A percentile compares a stretch with the other conserved stretches of the same genome.
phyloP scores from a whole-genome alignment of 2,113 vertebrate genomes.

The Helogale parvula region DNA sequence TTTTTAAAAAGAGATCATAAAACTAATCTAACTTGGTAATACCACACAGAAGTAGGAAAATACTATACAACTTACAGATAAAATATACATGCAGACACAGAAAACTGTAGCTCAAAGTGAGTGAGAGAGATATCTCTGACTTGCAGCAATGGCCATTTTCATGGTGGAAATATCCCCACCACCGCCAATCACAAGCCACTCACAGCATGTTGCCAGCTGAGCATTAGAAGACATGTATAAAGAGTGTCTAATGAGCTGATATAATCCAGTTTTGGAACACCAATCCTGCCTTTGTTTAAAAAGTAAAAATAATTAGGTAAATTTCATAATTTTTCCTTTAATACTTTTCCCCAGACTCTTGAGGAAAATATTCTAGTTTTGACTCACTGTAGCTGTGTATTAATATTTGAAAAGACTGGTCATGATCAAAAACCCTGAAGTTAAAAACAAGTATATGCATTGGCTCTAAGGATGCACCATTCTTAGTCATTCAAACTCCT shows the following conservation, averaged over 20 bases:
- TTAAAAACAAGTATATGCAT: not conserved
- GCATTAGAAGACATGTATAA: not conserved
- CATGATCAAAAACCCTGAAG: not conserved
- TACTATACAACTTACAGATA: not conserved
- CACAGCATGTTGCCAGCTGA: not conserved
- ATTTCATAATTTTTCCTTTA: not conserved
- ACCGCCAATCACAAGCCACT: not conserved
- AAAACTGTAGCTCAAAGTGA: not conserved
- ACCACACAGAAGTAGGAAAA: not conserved
- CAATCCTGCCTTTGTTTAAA: not conserved
- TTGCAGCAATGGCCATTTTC: not conserved
- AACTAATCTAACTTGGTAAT: not conserved
- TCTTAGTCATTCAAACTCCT: not conserved
- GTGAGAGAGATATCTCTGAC: rapidly evolving
- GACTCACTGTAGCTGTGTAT: not conserved
- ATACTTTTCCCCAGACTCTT: not conserved
- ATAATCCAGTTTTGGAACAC: not conserved
- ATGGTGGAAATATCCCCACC: not conserved
- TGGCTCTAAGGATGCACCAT: not conserved
- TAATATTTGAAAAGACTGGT: conserved; percentile 20
- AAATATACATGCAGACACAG: not conserved
- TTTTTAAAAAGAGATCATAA: not conserved
- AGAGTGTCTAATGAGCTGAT: not conserved
- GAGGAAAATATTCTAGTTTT: not conserved
- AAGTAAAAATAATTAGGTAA: not conserved